Evolutionary conservation across 2,797 vertebrate species (phyloP).

Genomic region (Kryptopterus vitreolus): DNA sequence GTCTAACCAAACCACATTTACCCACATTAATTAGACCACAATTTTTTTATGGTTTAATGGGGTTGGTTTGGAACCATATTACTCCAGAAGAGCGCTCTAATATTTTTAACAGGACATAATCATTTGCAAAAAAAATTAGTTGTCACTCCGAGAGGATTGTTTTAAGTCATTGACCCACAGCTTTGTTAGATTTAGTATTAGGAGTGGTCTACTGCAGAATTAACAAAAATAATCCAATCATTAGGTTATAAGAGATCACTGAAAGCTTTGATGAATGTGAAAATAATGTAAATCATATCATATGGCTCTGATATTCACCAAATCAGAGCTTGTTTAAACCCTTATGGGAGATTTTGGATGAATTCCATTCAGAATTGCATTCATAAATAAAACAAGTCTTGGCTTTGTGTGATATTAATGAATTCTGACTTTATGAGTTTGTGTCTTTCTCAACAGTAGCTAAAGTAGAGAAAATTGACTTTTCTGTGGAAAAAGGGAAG

Average conservation of each 20-base stretch:
- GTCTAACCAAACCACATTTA: not conserved
- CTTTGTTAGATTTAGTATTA: not conserved
- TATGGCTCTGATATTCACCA: not conserved
- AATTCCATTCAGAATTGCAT: not conserved
- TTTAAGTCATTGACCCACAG: not conserved
- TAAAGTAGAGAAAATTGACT: slow-evolving; percentile 18
- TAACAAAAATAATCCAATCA: too few species aligned
- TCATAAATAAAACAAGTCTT: not conserved
- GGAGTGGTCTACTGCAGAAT: not conserved
- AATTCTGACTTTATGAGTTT: not conserved
- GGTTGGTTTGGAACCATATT: not conserved
- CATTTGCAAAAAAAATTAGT: not conserved
- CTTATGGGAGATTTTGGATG: not conserved
- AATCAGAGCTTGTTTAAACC: not conserved
- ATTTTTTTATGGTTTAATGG: not conserved
- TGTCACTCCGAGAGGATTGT: not conserved
- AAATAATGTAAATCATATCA: not conserved
- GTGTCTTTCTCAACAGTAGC: slow-evolving; percentile 33
- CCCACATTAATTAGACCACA: slow-evolving; percentile 1
- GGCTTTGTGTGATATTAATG: not conserved
- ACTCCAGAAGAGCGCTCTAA: not conserved
- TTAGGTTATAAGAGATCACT: not conserved
- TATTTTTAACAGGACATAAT: not conserved
- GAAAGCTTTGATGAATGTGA: not conserved
- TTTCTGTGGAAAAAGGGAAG: slow-evolving; percentile 25